Evolutionary conservation across 1,140 invertebrate genomes (phyloP), one percentile per base, ranked within the genome.

Genomic region (Eumaeus atala): DNA sequence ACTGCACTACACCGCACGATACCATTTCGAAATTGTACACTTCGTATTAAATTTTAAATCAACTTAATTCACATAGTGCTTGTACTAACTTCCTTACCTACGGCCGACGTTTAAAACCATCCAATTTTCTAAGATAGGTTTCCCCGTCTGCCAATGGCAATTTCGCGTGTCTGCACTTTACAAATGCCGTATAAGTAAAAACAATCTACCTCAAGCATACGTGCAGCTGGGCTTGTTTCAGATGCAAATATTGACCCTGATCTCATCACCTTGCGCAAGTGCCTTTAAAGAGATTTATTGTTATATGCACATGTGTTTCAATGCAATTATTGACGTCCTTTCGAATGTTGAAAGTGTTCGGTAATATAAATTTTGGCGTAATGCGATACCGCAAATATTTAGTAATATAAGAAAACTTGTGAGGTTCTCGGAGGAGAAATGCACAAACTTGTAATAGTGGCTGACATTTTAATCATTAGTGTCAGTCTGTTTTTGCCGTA

Each of bases 181-280:
- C 7, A 16, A 44, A 9, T 44, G 14, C 9, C 40, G 40, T 44
- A 16, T 17, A 17, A 12, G 28, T 8, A 34, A 48, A 48, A 55
- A 49, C 48, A 12, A 35, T 17, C 21, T 50, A 48, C 50, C 49
- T 58, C 17, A 58, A 42, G 40, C 9, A 14, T 18, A 48, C 12
- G 40, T 44, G 47, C 37, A 55, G 49, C 16, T 44, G 40, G 40
- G 40, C 12, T 44, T 16, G 16, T 44, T 44, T 64, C 56, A 49
- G 52, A 62, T 65, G 62, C 52, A 67, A 70, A 67, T 65, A 65
- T 63, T 65, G 62, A 40, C 51, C 48, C 54, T 63, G 58, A 58
- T 61, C 58, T 64, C 57, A 61, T 68, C 55, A 54, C 49, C 9
- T 62, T 58, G 57, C 54, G 56, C 52, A 62, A 58, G 58, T 55